phyloP scores from a whole-genome alignment of 2,888 invertebrate genomes.

The Bembecia ichneumoniformis region DNA sequence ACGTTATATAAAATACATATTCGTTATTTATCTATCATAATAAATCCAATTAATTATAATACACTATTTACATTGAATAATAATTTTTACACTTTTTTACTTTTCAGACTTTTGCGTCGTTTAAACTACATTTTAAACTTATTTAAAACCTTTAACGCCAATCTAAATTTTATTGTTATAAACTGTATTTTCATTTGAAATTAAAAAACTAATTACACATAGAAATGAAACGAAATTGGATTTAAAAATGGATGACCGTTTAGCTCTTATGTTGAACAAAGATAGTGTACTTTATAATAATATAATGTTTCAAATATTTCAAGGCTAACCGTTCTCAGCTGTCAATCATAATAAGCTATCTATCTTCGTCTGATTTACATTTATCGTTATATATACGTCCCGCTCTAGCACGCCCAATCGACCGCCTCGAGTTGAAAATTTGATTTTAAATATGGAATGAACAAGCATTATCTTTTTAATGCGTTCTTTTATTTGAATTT shows the following conservation, averaged over 20 bases:
- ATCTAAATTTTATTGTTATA: no score
- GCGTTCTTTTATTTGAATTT: conserved; percentile 68
- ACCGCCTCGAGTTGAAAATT: conserved; percentile 71
- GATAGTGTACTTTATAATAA: conserved; percentile 72
- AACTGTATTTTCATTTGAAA: no score
- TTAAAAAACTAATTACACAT: no score
- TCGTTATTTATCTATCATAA: no score
- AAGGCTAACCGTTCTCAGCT: conserved; percentile 73
- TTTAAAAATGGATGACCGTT: conserved; percentile 31
- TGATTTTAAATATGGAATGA: conserved; percentile 73
- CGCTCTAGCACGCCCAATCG: conserved; percentile 43
- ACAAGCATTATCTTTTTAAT: conserved; percentile 71
- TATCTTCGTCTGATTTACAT: conserved; percentile 50
- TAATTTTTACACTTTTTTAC: no score
- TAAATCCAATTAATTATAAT: no score
- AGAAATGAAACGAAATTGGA: no score
- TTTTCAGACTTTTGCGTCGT: no score
- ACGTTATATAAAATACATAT: no score
- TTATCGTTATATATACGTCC: conserved; percentile 34
- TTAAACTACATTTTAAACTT: no score
- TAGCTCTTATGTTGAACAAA: conserved; percentile 48
- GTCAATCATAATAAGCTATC: conserved; percentile 72
- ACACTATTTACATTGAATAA: no score
- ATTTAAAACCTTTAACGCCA: no score
- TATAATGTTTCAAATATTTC: conserved; percentile 74